These are phyloP conservation scores for Epirrhoe alternata DNA, from an alignment of 2,888 invertebrate genomes.

Conservation along the genomic window DNA sequence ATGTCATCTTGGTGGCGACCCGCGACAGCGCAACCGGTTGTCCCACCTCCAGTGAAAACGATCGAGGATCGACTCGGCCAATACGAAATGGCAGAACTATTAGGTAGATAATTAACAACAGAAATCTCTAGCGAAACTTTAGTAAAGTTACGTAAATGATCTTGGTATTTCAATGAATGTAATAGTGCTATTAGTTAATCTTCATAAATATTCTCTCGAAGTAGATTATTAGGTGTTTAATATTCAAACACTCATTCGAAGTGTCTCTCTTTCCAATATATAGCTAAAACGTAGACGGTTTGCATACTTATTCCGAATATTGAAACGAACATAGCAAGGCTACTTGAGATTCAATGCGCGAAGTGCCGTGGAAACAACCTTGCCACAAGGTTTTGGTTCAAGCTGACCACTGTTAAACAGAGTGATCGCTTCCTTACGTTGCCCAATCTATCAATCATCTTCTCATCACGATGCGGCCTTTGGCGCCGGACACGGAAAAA, in stretches of 20 bases:
- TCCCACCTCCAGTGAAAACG: conserved; percentile 43
- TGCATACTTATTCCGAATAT: conserved; percentile 43
- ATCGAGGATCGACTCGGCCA: conserved; percentile 40
- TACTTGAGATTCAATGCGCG: conserved; percentile 73
- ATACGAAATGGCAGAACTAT: conserved; percentile 3
- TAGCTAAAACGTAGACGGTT: conserved; percentile 34
- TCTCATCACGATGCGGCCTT: conserved; percentile 25
- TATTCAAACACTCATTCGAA: conserved; percentile 33
- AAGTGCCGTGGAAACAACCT: conserved; percentile 69
- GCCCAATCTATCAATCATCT: conserved; percentile 36
- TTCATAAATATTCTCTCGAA: conserved; percentile 34
- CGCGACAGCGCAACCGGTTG: conserved; percentile 40
- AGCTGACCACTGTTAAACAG: conserved; percentile 54
- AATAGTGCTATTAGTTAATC: conserved; percentile 25
- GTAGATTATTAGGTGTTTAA: conserved; percentile 36
- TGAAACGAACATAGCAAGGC: conserved; percentile 62
- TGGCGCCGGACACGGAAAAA: conserved; percentile 4
- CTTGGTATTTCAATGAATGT: not conserved
- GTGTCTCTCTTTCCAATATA: conserved; percentile 38
- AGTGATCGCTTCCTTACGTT: conserved; percentile 47
- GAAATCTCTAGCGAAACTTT: not conserved
- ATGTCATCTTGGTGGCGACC: not conserved
- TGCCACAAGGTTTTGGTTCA: conserved; percentile 72
- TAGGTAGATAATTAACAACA: not conserved
- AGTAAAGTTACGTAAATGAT: conserved; percentile 6